Evolutionary conservation across 2,113 vertebrate genomes (phyloP), one percentile per base, ranked within the genome.

Genomic region (Chunga burmeisteri): DNA sequence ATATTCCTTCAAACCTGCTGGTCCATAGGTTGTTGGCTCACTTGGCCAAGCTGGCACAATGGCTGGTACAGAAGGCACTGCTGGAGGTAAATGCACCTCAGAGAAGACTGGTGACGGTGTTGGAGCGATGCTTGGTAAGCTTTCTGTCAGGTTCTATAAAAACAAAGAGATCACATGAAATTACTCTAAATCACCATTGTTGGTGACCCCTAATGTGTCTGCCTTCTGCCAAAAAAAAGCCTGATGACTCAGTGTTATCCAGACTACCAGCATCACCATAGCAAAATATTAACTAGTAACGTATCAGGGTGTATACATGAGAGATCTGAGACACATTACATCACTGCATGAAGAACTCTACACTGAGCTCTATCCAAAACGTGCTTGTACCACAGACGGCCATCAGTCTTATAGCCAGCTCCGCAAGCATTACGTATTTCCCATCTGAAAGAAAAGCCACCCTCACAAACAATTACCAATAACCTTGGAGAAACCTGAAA

Each of bases 61-160:
- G 97, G 98, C 93, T 98, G 98, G 97, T 98, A 98, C 93, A 94
- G 98, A 98, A 98, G 98, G 98, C 98, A 98, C 98, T 93, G 97
- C 91, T 95, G 98, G 97, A 97, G 98, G 96, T 82, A 98, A 97
- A 97, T 98, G 98, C 80, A 98, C 98, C 96, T 98, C 98, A 93
- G 98, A 96, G 91, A 98, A 97, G 55, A 98, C 96, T 34, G 98
- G 94, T 88, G 98, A 96, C 62, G 98, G 95, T 53, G 97, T 85
- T 23, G 97, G 96, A 97, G 94, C 97, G 49, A 96, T 42, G 9
- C 96, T 94, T 14, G 97, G 93, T 77, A 97, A 89, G 42, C 94
- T 97, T 73, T 98, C 98, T 13, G 95, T 94, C 96, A 97, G 91
- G 68, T 88, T 98, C 98, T 98, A 80, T 16, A 65, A 95, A 79